Evolutionary conservation across 2,888 invertebrate species (phyloP), one percentile per base, ranked within the genome.

Genomic region (Lysandra coridon): DNA sequence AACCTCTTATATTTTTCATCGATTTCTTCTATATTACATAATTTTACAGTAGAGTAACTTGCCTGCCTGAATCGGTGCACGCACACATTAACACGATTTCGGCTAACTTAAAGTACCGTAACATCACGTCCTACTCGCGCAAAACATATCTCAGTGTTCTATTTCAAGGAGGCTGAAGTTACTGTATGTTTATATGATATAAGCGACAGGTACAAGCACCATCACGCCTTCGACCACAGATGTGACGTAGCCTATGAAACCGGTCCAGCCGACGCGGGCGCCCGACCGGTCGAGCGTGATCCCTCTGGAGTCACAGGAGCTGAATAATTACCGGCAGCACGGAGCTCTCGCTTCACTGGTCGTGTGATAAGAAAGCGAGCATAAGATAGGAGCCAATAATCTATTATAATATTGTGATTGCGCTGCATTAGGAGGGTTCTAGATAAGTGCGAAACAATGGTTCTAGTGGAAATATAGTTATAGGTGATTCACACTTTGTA

Each of bases 221-320:
- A 91, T 91, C 90, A 91, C 88, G 87, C 88, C 87, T 88, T 86
- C 86, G 85, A 88, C 62, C 23, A 92, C 91, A 92, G 14, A 14
- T 17, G 57, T 57, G 57, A 57, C 57, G 91, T 62, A 91, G 90
- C 90, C 91, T 92, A 91, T 91, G 84, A 86, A 92, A 93, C 93
- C 93, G 93, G 93, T 93, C 89, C 86, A 81, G 91, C 88, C 87
- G 92, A 92, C 91, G 92, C 92, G 91, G 86, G 88, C 87, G 91
- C 88, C 86, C 88, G 88, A 88, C 93, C 93, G 93, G 91, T 92
- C 90, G 90, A 91, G 88, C 86, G 84, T 88, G 92, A 87, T 87
- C 93, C 90, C 87, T 89, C 14, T 14, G 30, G 91, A 91, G 90
- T 90, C 87, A 84, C 84, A 85, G 88, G 85, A 89, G 89, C 88